Evolutionary conservation across 2,797 vertebrate species (phyloP).

Genomic region (Gouania willdenowi): DNA sequence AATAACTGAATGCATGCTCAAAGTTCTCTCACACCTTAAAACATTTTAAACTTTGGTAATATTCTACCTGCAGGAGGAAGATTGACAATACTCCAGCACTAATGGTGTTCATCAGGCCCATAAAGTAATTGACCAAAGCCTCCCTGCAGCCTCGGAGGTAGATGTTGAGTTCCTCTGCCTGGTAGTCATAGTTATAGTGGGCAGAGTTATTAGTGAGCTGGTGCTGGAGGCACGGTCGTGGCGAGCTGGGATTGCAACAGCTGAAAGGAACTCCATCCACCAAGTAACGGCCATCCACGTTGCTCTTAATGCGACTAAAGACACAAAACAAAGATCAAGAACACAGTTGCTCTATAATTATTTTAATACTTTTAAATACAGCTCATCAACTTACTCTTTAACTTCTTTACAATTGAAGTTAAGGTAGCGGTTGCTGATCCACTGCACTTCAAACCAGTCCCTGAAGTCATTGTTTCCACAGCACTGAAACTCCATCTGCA

Average conservation of each 20-base stretch:
- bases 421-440: conserved; percentile 88
- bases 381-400: conserved; percentile 74
- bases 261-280: conserved; percentile 82
- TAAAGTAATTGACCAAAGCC: conserved; percentile 77
- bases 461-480: conserved; percentile 82
- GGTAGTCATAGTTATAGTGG: conserved; percentile 80
- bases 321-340: conserved; percentile 1
- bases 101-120: conserved; percentile 79
- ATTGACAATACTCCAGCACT: conserved; percentile 73
- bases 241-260: conserved; percentile 82
- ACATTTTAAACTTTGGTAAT: neutral
- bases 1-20: too few relatives aligned
- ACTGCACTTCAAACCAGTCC: conserved; percentile 90
- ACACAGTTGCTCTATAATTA: neutral
- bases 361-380: neutral
- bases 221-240: conserved; percentile 80
- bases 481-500: conserved; percentile 85
- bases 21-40: too few relatives aligned
- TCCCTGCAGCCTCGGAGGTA: conserved; percentile 77
- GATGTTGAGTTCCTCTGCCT: conserved; percentile 82
- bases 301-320: conserved; percentile 78
- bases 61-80: conserved; percentile 75
- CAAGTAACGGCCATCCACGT: conserved; percentile 81
- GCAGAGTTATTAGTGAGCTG: conserved; percentile 82
- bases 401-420: conserved; percentile 85